Base-by-base conservation (phyloP, 1,140 invertebrate genomes). In the Stenopsyche tienmushanensis region DNA sequence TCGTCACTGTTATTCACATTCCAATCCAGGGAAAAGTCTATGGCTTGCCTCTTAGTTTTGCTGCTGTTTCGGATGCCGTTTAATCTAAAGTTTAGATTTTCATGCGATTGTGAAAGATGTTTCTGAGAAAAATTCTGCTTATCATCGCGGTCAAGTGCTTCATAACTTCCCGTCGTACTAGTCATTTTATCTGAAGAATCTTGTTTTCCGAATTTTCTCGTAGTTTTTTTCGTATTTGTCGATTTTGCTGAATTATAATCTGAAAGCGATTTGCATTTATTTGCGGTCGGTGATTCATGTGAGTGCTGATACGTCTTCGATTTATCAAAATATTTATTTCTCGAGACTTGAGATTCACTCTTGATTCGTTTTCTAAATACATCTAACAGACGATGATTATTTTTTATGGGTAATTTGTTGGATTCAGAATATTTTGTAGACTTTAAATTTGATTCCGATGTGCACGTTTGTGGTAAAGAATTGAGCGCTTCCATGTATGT, bases 31-130 rank as follows among this genome's bases (percentile, higher is more conserved):
- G 62, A 65, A 1, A 69, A 44, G 23, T 69, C 59, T 3, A 69
- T 15, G 8, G n/a, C 26, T 25, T 24, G 26, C 17, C 50, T 5
- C 17, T 53, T 13, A 53, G 23, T 24, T 13, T 10, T 7, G 10
- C 3, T 7, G 20, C 21, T 7, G 18, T 13, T 10, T 50, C 3
- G 41, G 18, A 15, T 20, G 23, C 2, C 3, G 47, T 18, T 3
- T 20, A 34, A 15, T 34, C 39, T 41, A 2, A 13, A 20, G 42
- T 57, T 34, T 3, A 57, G 45, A 57, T 66, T 64, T 13, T 70
- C 64, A 49, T 64, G 64, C 3, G 68, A 70, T 64, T 70, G 64
- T 8, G 68, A 70, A n/a, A n/a, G n/a, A n/a, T n/a, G n/a, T n/a
- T n/a, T n/a, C n/a, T n/a, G 1, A 8, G n/a, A 21, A 20, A 45